Conservation (phyloP, 2,113 vertebrate genomes). For the Neogobius melanostomus region DNA sequence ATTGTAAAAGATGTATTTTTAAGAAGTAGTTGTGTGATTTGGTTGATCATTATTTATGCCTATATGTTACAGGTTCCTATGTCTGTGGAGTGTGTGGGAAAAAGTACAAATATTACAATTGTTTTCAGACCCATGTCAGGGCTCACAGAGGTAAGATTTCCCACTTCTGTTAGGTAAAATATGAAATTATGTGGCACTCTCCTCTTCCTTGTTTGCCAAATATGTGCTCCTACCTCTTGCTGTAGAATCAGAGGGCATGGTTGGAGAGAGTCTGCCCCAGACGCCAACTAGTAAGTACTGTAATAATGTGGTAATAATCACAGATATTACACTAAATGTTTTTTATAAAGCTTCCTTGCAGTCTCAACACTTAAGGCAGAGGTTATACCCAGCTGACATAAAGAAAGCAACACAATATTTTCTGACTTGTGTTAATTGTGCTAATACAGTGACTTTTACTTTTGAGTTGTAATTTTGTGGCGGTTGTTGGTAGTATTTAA, state of each 20-base stretch:
- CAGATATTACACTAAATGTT: slow-evolving; percentile 41
- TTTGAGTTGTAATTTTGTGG: too few relatives aligned
- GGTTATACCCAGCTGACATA: not conserved
- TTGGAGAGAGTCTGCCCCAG: slow-evolving; percentile 62
- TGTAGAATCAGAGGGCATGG: slow-evolving; percentile 71
- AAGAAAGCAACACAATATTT: too few relatives aligned
- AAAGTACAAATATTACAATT: slow-evolving; percentile 99
- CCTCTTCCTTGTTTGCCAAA: slow-evolving; percentile 11
- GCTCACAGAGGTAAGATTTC: slow-evolving; percentile 89
- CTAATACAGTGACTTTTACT: too few relatives aligned
- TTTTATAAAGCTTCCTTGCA: slow-evolving; percentile 59
- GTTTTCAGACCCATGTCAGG: slow-evolving; percentile 97
- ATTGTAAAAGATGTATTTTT: too few relatives aligned
- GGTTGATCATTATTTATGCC: not conserved
- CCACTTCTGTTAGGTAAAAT: not conserved
- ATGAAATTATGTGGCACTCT: slow-evolving; percentile 7
- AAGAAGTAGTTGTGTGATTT: too few relatives aligned
- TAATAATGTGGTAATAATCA: slow-evolving; percentile 1
- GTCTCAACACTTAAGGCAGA: slow-evolving; percentile 31
- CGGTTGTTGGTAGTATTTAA: too few relatives aligned
- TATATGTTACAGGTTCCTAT: slow-evolving; percentile 85
- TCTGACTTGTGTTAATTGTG: too few relatives aligned
- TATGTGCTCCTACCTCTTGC: slow-evolving; percentile 9
- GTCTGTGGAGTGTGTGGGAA: slow-evolving; percentile 96
- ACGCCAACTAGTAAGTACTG: slow-evolving; percentile 68